Evolutionary conservation across 2,113 vertebrate species (phyloP), one percentile per base, ranked within the genome.

Genomic region (Apteryx owenii): DNA sequence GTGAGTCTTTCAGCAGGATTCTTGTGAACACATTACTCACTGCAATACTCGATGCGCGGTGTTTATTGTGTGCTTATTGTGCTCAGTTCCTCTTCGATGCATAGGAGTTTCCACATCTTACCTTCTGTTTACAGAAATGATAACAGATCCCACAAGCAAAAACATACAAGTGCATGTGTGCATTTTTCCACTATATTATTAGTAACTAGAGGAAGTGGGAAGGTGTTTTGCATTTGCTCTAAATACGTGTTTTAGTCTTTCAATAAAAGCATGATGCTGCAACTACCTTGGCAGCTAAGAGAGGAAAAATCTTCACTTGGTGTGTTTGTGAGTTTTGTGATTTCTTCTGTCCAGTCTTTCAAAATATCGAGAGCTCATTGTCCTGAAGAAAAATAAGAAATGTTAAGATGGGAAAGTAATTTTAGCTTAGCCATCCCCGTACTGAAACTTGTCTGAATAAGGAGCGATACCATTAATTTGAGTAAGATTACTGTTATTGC

Each of bases 91-190:
- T 84, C 90, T 94, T 91, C 0, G 10, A 75, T 90, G 89, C 76
- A 88, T 65, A 96, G 95, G 91, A 96, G 95, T 97, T 96, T 96
- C 95, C 95, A 79, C n/a, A 4, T 86, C 82, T 96, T 56, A 68
- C 81, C 69, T 81, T 85, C 79, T 96, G 80, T 94, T 97, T 97
- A 90, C 85, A 81, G 93, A 96, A 95, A 93, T 18, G 44, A 85
- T 9, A 48, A 1, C 12, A 66, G 26, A 25, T 87, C 81, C 61
- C 1, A 2, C 53, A 58, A 86, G 86, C 29, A 62, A 65, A 62
- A 90, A 16, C 81, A 58, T 28, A 44, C 2, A 3, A 15, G 26
- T 29, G 29, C 44, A 70, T 5, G 86, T 94, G 60, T 84, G 8
- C 46, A 28, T 81, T 79, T 93, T 97, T 93, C 77, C 90, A 7